Base-by-base conservation (phyloP, 2,888 invertebrate genomes). In the Diplazon laetatorius region DNA sequence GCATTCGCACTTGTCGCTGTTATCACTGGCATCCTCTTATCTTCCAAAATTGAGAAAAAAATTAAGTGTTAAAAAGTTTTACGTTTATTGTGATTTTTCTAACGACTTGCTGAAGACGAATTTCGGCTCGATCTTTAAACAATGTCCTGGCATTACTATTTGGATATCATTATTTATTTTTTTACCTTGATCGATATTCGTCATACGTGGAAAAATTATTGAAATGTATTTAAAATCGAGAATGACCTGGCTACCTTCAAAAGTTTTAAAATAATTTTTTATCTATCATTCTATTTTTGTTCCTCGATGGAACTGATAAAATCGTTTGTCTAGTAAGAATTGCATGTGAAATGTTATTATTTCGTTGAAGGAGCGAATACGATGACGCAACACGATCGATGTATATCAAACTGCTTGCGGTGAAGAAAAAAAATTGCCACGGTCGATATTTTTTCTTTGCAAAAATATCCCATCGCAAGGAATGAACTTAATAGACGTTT, bases 401-500 rank as follows among this genome's bases (percentile, higher is more conserved):
- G 59, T 44, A 59, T 69, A 42, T 48, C 25, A 57, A 55, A n/a
- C 39, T 60, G 63, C 74, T 70, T 66, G 65, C 42, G 65, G 65
- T 20, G n/a, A n/a, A n/a, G n/a, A n/a, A 52, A 46, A 46, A 66
- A 63, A 55, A 60, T 74, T 70, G 44, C 18, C 52, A 20, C 60
- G 65, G 59, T 71, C 65, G 37, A 18, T 42, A 39, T 35, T 57
- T 44, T 60, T 50, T 60, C 65, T 70, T 46, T 30, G 6, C 2
- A 30, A 30, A 78, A 74, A 78, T 66, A 74, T 70, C 44, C 37
- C 18, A 48, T 44, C 37, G 59, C 30, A 57, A 16, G 76, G 72
- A 37, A 68, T 20, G 46, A 52, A 62, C 52, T 65, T 80, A 80
- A 69, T 77, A 74, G 69, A 50, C 52, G 70, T 62, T 66, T 48